These are phyloP conservation scores for Empis stercorea DNA, from an alignment of 2,888 invertebrate genomes.

Conservation along the genomic window DNA sequence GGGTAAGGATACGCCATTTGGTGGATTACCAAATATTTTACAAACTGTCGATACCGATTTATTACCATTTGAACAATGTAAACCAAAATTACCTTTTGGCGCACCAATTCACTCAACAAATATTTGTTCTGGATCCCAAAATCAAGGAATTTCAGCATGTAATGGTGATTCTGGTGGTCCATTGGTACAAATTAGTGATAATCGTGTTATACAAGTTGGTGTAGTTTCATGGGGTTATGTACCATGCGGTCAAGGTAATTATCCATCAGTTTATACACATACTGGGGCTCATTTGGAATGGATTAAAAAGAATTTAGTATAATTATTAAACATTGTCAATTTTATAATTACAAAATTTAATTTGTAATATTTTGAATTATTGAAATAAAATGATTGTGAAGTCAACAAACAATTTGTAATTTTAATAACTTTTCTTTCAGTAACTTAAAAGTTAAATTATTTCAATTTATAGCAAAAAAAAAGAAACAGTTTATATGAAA, in stretches of 20 bases:
- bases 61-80: constrained; percentile 15
- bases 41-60: constrained; percentile 20
- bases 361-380: too few relatives aligned
- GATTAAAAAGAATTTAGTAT: constrained; percentile 16
- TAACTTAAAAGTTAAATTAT: too few relatives aligned
- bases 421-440: too few relatives aligned
- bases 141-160: constrained; percentile 36
- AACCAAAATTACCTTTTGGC: constrained; percentile 15
- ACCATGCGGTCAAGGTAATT: constrained; percentile 30
- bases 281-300: constrained; percentile 26
- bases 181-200: constrained; percentile 14
- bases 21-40: constrained; percentile 18
- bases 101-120: constrained; percentile 18
- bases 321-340: not conserved
- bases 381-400: too few relatives aligned
- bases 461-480: too few relatives aligned
- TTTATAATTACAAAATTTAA: too few relatives aligned
- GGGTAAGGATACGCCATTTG: constrained; percentile 24
- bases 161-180: constrained; percentile 35
- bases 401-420: too few relatives aligned
- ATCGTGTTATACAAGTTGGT: constrained; percentile 25
- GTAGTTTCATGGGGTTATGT: constrained; percentile 40
- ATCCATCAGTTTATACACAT: constrained; percentile 36
- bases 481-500: too few relatives aligned
- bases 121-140: constrained; percentile 29